Conservation (phyloP, 2,113 vertebrate species). For the Amia ocellicauda region DNA sequence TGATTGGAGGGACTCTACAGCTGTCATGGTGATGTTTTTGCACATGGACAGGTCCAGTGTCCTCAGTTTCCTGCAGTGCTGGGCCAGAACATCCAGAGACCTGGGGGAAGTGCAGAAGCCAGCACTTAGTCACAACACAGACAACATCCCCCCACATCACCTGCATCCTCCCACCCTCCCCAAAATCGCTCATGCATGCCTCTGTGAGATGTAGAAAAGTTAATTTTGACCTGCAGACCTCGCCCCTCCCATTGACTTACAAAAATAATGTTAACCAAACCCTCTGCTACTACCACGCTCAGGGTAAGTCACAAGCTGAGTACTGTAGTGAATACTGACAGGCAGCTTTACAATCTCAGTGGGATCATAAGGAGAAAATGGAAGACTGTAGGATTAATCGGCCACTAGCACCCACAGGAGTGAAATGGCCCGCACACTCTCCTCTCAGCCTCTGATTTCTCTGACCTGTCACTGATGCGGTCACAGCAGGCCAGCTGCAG, state of each 20-base stretch:
- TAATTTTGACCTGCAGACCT: too few relatives aligned
- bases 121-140: neutral
- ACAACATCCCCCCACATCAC: neutral
- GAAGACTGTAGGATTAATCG: too few relatives aligned
- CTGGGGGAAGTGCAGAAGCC: slow-evolving; percentile 42
- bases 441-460: neutral
- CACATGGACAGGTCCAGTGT: slow-evolving; percentile 75
- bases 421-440: neutral
- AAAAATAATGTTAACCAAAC: too few relatives aligned
- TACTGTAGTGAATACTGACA: too few relatives aligned
- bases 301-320: too few relatives aligned
- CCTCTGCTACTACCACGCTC: too few relatives aligned
- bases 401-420: neutral
- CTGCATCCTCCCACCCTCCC: too few relatives aligned
- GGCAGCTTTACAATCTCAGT: too few relatives aligned
- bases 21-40: slow-evolving; percentile 56
- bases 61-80: slow-evolving; percentile 64
- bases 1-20: slow-evolving; percentile 62
- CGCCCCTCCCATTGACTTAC: too few relatives aligned
- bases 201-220: too few relatives aligned
- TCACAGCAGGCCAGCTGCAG: slow-evolving; percentile 71
- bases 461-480: slow-evolving; percentile 72
- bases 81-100: slow-evolving; percentile 57
- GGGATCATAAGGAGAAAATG: too few relatives aligned
- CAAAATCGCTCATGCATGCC: too few relatives aligned